Base-by-base conservation (phyloP, 1,140 invertebrate genomes). In the Campoletis sonorensis region DNA sequence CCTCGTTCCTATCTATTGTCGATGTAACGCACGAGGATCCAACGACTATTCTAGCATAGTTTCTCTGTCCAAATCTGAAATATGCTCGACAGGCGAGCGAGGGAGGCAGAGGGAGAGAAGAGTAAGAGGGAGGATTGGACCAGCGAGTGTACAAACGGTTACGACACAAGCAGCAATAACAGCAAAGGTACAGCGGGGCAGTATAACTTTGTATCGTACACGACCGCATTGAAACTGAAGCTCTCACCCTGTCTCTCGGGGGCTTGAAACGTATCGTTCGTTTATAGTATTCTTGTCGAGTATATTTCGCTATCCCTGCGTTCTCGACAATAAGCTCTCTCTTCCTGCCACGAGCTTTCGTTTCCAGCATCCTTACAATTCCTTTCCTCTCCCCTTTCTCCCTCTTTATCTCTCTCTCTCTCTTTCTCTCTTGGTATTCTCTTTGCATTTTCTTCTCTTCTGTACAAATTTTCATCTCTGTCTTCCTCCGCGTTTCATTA, bases 41-140 rank as follows among this genome's bases (percentile, higher is more conserved):
- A 16, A 16, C 30, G 33, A 37, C 40, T 45, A 45, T 40, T 18
- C 68, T 40, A 33, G 33, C 33, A 5, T 40, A 37, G 68, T 73
- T 73, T 73, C 71, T 73, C 71, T 73, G 71, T 49, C 71, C 40
- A 45, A 73, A 73, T 73, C 71, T 73, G 71, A 73, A 73, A 73
- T 73, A 73, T 73, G 71, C 71, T 73, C 40, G 30, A 71, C 68
- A 18, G 27, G n/a, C 33, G 8, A 21, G 27, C 33, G 8, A 21
- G 27, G 8, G 15, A 68, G 26, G 61, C 5, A 68, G 26, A 23
- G n/a, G 40, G 1, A 1, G 40, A 13, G 40, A 13, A 13, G 40
- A 45, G 40, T 13, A 11, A 45, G 40, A 13, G 40, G 40, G 40
- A 45, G 40, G 8, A 45, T 45, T 45, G 40, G 40, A 45, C 40